Evolutionary conservation across 2,888 invertebrate genomes (phyloP).

Genomic region (Platynereis dumerilii): DNA sequence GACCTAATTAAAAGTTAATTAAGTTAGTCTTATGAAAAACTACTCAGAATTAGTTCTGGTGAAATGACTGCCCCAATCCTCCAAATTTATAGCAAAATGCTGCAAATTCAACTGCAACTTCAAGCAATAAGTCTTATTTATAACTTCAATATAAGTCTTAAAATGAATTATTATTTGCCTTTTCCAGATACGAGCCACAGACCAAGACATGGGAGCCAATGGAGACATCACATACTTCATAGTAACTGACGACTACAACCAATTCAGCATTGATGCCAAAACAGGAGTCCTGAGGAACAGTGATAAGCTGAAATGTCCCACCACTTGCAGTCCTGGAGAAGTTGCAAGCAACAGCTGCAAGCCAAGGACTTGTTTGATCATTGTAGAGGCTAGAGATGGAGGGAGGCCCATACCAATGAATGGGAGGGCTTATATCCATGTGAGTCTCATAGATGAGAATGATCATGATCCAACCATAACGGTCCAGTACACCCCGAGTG

Average conservation of each 20-base stretch:
- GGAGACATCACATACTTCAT: constrained; percentile 90
- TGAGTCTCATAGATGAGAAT: constrained; percentile 57
- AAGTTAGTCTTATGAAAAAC: too few species aligned
- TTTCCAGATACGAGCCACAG: constrained; percentile 83
- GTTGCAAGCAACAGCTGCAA: constrained; percentile 24
- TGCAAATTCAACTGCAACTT: too few species aligned
- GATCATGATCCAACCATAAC: constrained; percentile 56
- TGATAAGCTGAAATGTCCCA: constrained; percentile 40
- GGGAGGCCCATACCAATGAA: constrained; percentile 85
- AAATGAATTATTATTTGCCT: too few species aligned
- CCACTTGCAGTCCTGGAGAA: constrained; percentile 21
- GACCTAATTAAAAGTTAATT: too few species aligned
- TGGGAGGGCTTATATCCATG: constrained; percentile 65
- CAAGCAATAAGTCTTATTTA: too few species aligned
- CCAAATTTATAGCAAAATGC: too few species aligned
- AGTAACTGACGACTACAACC: constrained; percentile 69
- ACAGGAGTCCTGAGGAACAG: constrained; percentile 88
- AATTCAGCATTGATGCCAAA: constrained; percentile 90
- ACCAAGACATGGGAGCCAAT: constrained; percentile 85
- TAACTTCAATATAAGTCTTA: too few species aligned
- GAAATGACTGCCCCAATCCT: too few species aligned
- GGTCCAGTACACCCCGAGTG: constrained; percentile 65
- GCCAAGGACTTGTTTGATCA: constrained; percentile 92
- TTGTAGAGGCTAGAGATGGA: constrained; percentile 91
- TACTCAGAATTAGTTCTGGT: too few species aligned